Evolutionary conservation across 1,140 invertebrate species (phyloP).

Genomic region (Trinorchestia longiramus): DNA sequence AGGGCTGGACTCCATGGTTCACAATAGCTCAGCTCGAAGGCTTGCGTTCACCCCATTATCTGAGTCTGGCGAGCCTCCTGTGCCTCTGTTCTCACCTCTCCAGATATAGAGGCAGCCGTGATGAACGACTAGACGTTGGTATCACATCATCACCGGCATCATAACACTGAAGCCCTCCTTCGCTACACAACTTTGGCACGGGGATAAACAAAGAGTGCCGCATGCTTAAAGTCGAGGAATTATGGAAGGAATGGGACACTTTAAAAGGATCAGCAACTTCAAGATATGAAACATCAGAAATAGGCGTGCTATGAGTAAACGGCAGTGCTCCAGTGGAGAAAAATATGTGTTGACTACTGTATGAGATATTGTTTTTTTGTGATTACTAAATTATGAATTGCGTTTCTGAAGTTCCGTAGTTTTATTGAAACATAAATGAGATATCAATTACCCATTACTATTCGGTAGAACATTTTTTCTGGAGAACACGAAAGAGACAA

Average conservation of each 20-base stretch:
- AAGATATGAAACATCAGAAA: background rate
- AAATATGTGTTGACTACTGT: background rate
- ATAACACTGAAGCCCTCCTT: constrained; percentile 40
- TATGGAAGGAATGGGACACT: background rate
- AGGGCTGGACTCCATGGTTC: background rate
- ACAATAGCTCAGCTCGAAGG: background rate
- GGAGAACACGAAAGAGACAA: background rate
- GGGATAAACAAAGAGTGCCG: constrained; percentile 42
- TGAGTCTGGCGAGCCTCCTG: background rate
- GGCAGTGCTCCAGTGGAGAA: background rate
- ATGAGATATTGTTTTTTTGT: background rate
- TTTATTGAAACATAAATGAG: background rate
- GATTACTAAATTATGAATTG: too few species aligned
- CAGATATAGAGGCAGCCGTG: constrained; percentile 22
- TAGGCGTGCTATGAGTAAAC: background rate
- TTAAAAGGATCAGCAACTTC: background rate
- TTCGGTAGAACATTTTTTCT: background rate
- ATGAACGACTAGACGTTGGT: constrained; percentile 51
- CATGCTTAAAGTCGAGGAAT: background rate
- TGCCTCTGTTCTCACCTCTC: constrained; percentile 30
- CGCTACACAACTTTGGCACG: constrained; percentile 14
- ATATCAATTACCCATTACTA: background rate
- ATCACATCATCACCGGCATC: constrained; percentile 46
- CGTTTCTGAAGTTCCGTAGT: too few species aligned
- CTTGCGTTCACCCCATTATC: constrained; percentile 49